A percentile compares a stretch with the other conserved stretches of the same genome.
Conservation (phyloP, 2,113 vertebrate genomes). For the Cinclus mexicanus region DNA sequence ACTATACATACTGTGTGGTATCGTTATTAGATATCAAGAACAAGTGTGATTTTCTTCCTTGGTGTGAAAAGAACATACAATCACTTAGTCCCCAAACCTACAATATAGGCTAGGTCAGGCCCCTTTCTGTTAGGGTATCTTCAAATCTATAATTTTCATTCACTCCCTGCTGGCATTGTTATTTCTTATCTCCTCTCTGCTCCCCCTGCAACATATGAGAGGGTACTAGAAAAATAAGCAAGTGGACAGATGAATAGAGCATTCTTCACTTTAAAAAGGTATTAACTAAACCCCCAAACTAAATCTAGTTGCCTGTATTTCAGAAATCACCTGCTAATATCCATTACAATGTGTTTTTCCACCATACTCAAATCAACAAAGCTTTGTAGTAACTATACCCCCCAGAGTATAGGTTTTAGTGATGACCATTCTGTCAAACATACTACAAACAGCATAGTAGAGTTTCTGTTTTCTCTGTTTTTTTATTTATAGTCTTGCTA, state of each 20-base stretch:
- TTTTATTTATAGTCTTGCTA: background rate
- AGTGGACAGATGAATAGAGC: background rate
- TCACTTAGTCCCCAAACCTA: constrained; percentile 33
- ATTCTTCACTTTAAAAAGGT: background rate
- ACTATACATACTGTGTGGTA: background rate
- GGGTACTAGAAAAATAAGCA: background rate
- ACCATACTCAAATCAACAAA: background rate
- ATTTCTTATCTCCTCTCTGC: background rate
- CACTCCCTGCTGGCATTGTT: constrained; percentile 4
- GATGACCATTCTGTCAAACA: background rate
- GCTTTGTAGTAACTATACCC: background rate
- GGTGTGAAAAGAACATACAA: constrained; percentile 64
- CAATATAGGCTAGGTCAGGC: constrained; percentile 13
- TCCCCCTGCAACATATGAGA: background rate
- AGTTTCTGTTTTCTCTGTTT: background rate
- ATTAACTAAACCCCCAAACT: background rate
- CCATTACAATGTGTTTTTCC: background rate
- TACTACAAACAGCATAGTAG: background rate
- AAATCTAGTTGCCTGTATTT: background rate
- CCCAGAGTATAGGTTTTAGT: background rate
- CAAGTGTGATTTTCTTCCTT: constrained; percentile 54
- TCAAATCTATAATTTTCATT: constrained; percentile 34
- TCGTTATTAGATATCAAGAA: constrained; percentile 36
- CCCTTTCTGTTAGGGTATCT: background rate
- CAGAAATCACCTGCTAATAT: background rate